phyloP scores from a whole-genome alignment of 2,113 vertebrate species.

The Saccopteryx leptura region DNA sequence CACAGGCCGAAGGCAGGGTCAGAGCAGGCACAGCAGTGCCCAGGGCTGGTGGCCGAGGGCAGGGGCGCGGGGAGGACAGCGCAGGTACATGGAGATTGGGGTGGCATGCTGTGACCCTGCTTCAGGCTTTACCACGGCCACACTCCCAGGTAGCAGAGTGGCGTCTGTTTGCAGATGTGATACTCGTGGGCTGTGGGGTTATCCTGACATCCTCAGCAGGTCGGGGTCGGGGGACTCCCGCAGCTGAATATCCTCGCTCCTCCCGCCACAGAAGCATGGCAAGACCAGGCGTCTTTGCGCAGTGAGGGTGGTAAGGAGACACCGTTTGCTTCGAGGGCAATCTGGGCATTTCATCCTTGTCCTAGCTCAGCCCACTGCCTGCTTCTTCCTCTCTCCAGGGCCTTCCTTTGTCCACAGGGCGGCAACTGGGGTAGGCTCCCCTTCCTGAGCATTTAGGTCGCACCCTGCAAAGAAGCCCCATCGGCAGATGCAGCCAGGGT shows the following conservation, averaged over 20 bases:
- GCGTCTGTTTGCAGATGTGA: not conserved
- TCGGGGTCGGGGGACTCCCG: not conserved
- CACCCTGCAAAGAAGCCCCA: conserved; percentile 66
- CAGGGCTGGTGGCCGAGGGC: not conserved
- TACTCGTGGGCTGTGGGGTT: not conserved
- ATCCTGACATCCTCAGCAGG: no score
- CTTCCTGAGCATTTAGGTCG: not conserved
- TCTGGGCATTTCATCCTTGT: no score
- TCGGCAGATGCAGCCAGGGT: conserved; percentile 70
- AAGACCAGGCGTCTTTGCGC: not conserved
- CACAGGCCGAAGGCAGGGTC: not conserved
- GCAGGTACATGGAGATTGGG: fast-evolving
- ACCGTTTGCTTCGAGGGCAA: not conserved
- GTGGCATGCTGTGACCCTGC: not conserved
- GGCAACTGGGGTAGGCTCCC: not conserved
- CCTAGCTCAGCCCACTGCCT: not conserved
- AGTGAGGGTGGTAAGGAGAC: no score
- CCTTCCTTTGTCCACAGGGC: conserved; percentile 50
- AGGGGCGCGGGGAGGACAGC: no score
- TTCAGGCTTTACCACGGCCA: not conserved
- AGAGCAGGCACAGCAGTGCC: not conserved
- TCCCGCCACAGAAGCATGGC: fast-evolving
- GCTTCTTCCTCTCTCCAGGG: not conserved
- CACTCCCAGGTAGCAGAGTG: no score
- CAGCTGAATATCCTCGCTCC: fast-evolving